Percentiles rank a stretch among this genome's conserved stretches.
Evolutionary conservation across 2,797 vertebrate genomes (phyloP).

Genomic region (Acrossocheilus wenchowensis): DNA sequence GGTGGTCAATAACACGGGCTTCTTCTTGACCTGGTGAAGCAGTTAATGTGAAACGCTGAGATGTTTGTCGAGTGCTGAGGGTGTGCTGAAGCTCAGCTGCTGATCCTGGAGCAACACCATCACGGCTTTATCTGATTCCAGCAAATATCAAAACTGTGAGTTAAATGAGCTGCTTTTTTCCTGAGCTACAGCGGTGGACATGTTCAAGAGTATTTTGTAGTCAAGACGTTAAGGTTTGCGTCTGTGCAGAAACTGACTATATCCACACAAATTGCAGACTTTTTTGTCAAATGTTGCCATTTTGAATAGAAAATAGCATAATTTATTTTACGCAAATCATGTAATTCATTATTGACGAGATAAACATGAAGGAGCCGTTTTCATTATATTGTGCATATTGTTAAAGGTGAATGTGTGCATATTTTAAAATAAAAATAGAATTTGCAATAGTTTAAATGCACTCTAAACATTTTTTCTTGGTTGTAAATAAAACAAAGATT

Average conservation of each 20-base stretch:
- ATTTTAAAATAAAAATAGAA: no score
- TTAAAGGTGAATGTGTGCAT: no score
- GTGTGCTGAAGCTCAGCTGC: constrained; percentile 8
- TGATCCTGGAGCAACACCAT: not conserved
- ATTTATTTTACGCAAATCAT: not conserved
- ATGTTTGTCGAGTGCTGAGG: constrained; percentile 35
- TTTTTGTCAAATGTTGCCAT: not conserved
- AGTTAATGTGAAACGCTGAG: constrained; percentile 45
- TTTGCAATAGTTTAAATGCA: no score
- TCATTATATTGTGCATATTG: not conserved
- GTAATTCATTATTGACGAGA: not conserved
- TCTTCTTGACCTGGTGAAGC: constrained; percentile 61
- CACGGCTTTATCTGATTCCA: not conserved
- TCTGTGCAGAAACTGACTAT: not conserved
- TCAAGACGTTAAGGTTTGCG: no score
- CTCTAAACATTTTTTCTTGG: no score
- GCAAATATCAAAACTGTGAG: not conserved
- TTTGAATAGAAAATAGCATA: not conserved
- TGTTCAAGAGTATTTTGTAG: not conserved
- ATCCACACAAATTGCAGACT: no score
- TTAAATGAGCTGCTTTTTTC: not conserved
- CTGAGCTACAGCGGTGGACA: not conserved
- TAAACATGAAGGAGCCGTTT: not conserved
- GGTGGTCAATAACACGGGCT: constrained; percentile 58
- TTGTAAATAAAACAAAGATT: no score